Conservation (phyloP, 1,140 invertebrate species). For the Gonioctena quinquepunctata region DNA sequence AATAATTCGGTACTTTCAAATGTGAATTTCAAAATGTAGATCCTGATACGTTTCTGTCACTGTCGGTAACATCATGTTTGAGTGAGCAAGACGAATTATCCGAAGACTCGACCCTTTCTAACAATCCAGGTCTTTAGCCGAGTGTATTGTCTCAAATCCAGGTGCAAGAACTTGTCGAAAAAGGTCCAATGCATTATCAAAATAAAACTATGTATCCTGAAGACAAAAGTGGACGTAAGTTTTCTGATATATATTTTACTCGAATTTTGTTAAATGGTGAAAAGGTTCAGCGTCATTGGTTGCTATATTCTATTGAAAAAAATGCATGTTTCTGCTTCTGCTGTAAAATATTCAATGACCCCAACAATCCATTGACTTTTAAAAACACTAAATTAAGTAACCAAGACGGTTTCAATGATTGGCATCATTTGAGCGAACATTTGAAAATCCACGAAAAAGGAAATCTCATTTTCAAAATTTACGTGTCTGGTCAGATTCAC, state of each 20-base stretch:
- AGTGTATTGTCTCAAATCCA: conserved; percentile 10
- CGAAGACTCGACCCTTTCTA: not conserved
- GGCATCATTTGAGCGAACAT: not conserved
- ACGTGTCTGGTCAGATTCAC: not conserved
- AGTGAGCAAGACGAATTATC: not conserved
- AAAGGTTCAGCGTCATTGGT: conserved; percentile 5
- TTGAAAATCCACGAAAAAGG: not conserved
- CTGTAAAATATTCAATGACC: conserved; percentile 12
- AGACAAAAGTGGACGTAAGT: conserved; percentile 13
- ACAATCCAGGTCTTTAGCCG: not conserved
- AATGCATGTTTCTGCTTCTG: conserved; percentile 18
- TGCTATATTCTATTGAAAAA: conserved; percentile 19
- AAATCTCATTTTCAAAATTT: conserved; percentile 11
- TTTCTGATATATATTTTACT: conserved; percentile 7
- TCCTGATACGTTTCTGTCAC: not conserved
- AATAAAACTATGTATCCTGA: conserved; percentile 15
- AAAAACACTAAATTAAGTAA: not conserved
- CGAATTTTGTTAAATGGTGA: conserved; percentile 8
- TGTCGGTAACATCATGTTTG: too few relatives aligned
- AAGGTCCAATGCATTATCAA: conserved; percentile 7
- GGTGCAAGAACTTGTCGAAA: conserved; percentile 8
- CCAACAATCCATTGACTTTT: not conserved
- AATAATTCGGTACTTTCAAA: too few relatives aligned
- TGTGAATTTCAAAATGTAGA: too few relatives aligned
- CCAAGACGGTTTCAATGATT: conserved; percentile 16